Evolutionary conservation across 2,113 vertebrate genomes (phyloP), one percentile per base, ranked within the genome.

Genomic region (Micromys minutus): DNA sequence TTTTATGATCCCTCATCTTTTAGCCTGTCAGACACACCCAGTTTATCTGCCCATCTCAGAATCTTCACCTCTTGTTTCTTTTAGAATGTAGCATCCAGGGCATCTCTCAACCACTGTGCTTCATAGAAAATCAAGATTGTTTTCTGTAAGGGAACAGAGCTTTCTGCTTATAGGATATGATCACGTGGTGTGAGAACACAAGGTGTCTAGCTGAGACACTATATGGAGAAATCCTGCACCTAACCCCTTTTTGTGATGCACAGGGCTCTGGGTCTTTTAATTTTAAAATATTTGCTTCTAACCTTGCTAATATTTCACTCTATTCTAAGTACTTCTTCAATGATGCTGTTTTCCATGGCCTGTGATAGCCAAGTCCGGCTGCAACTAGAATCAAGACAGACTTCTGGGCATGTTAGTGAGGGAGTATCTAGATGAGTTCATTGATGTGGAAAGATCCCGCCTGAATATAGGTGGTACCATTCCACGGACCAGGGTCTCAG

Each of bases 91-190:
- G 65, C 65, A 45, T 17, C 39, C 17, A 92, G 65, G 90, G 89
- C 42, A 94, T 83, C 45, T 16, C n/a, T 95, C 72, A 72, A 55
- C 5, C 45, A 88, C 36, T 3, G 16, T 93, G 16, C 67, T 95
- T 92, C 39, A 50, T 1, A 67, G 84, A n/a, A 67, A 93, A 42
- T 3, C 7, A 91, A 87, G 55, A 16, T 29, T 77, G 8, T 24
- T 86, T 90, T 63, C 39, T 31, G 8, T 77, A 79, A 93, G 67
- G 57, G 22, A 75, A 86, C 59, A 69, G 81, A 88, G 65, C 7
- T 88, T 88, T 92, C 74, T 90, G 52, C 45, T 88, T 91, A 94
- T 22, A 91, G 26, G 85, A 90, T 96, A 42, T 26, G 47, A 39
- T 86, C 36, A 34, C 5, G 55, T 19, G 84, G 29, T 50, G 26